phyloP scores from a whole-genome alignment of 2,113 vertebrate species.

The Menidia beryllina region DNA sequence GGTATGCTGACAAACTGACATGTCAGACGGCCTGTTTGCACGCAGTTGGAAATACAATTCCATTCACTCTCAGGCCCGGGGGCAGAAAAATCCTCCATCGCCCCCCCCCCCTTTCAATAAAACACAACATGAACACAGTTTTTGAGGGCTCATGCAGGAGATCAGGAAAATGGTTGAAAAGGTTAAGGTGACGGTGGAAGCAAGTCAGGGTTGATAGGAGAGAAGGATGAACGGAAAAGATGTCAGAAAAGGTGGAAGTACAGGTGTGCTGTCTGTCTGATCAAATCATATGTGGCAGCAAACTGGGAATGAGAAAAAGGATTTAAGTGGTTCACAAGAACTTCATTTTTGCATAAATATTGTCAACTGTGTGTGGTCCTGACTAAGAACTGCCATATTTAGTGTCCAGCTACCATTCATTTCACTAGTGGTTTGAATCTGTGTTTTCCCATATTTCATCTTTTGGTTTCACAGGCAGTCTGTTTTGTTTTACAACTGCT shows the following conservation, averaged over 20 bases:
- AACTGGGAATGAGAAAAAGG: background rate
- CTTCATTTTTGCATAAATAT: background rate
- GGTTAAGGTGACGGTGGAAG: background rate
- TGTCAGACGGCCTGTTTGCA: conserved; percentile 30
- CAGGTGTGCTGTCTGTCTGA: background rate
- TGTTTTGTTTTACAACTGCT: conserved; percentile 7
- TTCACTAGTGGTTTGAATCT: background rate
- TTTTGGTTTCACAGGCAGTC: background rate
- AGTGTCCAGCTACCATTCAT: background rate
- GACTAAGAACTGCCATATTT: background rate
- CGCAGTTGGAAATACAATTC: conserved; percentile 50
- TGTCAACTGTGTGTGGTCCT: conserved; percentile 12
- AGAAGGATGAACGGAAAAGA: conserved; percentile 1
- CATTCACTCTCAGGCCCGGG: conserved; percentile 15
- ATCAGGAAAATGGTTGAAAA: background rate
- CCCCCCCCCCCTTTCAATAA: background rate
- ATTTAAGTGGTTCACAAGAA: too few species aligned
- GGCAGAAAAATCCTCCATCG: conserved; percentile 20
- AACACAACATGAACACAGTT: background rate
- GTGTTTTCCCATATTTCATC: background rate
- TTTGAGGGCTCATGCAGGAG: background rate
- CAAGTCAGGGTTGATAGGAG: background rate
- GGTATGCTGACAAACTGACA: conserved; percentile 49
- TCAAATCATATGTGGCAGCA: conserved; percentile 8
- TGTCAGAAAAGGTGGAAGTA: background rate